Evolutionary conservation across 2,113 vertebrate species (phyloP), one percentile per base, ranked within the genome.

Genomic region (Pygoscelis antarcticus): DNA sequence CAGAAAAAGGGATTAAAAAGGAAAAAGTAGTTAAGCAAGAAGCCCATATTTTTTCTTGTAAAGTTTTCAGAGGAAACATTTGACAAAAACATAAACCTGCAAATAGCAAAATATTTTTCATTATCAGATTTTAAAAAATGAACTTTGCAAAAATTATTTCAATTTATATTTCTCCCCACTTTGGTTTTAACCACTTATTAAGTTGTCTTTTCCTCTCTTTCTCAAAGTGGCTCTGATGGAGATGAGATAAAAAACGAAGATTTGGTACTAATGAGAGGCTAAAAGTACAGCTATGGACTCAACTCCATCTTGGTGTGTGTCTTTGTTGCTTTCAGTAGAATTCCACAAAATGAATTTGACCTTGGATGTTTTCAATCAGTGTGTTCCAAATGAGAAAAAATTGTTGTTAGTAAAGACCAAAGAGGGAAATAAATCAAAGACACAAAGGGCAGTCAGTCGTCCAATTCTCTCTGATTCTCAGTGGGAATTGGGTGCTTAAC

Each of bases 301-400:
- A 77, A 93, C 88, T 95, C 83, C 89, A 87, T 89, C 94, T 84
- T 93, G 83, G 89, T 82, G 64, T 66, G 83, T 89, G 92, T 94
- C 94, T 97, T 89, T 89, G 95, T 97, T 94, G 90, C 88, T 86
- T 97, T 94, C 92, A 94, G 85, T 95, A 94, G 94, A 97, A 97
- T 96, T 96, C 92, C 1, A 0, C 83, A 94, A 96, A 97, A 97
- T 95, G 88, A 96, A 95, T 97, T 96, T 97, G 95, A 97, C 96
- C 95, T 97, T 95, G 95, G 88, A 97, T 94, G 94, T 97, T 97
- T 96, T 97, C 96, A 96, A 96, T 95, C 95, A 97, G 88, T 81
- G 76, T 97, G 96, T 81, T 96, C 95, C 96, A 97, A 95, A 96
- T 97, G 96, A 97, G 96, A 97, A 97, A 94, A 97, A 97, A 96